A percentile compares a stretch with the other conserved stretches of the same genome.
Evolutionary conservation across 2,113 vertebrate genomes (phyloP).

Genomic region (Pteruthius melanotis): DNA sequence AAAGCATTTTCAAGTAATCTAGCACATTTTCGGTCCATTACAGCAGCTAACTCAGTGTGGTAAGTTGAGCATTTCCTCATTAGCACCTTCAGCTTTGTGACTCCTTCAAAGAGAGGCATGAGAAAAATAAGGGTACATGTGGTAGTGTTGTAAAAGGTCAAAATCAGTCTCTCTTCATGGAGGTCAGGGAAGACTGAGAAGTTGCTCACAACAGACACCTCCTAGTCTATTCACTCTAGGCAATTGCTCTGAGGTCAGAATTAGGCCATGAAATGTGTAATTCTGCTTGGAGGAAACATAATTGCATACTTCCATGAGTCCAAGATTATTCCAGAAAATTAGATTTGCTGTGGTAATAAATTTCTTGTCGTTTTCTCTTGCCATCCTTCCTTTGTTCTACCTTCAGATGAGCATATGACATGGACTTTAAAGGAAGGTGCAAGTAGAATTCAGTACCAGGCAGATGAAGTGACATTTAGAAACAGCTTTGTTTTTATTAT

Average conservation of each 20-base stretch:
- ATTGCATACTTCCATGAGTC: rapidly evolving
- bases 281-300: not conserved
- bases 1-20: not conserved
- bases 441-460: not conserved
- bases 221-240: not conserved
- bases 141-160: not conserved
- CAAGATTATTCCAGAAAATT: not conserved
- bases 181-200: not conserved
- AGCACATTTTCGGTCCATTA: not conserved
- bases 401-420: not conserved
- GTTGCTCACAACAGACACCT: not conserved
- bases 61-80: not conserved
- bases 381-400: not conserved
- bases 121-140: not conserved
- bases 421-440: not conserved
- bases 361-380: not conserved
- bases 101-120: not conserved
- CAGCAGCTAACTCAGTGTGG: not conserved
- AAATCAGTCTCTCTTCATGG: not conserved
- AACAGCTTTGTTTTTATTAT: not conserved
- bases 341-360: not conserved
- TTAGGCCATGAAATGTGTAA: not conserved
- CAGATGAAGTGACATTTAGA: not conserved
- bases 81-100: not conserved
- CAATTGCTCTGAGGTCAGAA: not conserved